These are phyloP conservation scores for Sebastes jordani DNA, from an alignment of 2,797 vertebrate genomes.

Conservation along the genomic window DNA sequence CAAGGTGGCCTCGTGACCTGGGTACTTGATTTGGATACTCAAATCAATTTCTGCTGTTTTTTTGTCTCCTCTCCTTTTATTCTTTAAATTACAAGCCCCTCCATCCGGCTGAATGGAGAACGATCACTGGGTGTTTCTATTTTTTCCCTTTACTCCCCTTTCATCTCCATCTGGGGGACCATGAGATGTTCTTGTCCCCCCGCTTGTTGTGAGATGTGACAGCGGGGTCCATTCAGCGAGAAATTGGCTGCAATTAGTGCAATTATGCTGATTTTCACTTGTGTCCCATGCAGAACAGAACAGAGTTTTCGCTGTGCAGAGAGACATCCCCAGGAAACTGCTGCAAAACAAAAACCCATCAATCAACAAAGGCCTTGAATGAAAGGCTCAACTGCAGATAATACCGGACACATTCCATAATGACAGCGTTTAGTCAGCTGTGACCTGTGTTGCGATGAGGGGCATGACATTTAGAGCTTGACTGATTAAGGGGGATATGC, in stretches of 20 bases:
- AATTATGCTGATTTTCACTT: slow-evolving; percentile 92
- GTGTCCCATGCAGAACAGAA: slow-evolving; percentile 85
- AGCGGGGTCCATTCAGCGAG: slow-evolving; percentile 83
- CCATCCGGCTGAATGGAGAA: slow-evolving; percentile 70
- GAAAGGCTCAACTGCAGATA: slow-evolving; percentile 70
- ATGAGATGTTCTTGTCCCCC: slow-evolving; percentile 79
- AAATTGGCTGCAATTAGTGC: slow-evolving; percentile 89
- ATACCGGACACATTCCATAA: slow-evolving; percentile 70
- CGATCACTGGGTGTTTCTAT: slow-evolving; percentile 77
- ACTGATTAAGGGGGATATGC: slow-evolving; percentile 42
- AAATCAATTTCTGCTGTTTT: slow-evolving; percentile 73
- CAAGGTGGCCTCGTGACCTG: slow-evolving; percentile 74
- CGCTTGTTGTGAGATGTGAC: slow-evolving; percentile 84
- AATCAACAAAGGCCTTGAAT: slow-evolving; percentile 74
- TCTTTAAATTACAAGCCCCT: slow-evolving; percentile 76
- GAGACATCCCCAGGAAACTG: slow-evolving; percentile 69
- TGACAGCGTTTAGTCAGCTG: slow-evolving; percentile 73
- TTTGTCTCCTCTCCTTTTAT: slow-evolving; percentile 38
- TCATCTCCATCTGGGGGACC: slow-evolving; percentile 82
- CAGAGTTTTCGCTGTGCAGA: slow-evolving; percentile 77
- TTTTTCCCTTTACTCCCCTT: slow-evolving; percentile 63
- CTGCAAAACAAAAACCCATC: slow-evolving; percentile 81
- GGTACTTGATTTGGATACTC: slow-evolving; percentile 75
- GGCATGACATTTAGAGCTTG: slow-evolving; percentile 48
- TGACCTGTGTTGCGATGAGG: slow-evolving; percentile 55